A percentile compares a stretch with the other conserved stretches of the same genome.
Conservation (phyloP, 2,797 vertebrate genomes). For the Hippopotamyrus pictus region DNA sequence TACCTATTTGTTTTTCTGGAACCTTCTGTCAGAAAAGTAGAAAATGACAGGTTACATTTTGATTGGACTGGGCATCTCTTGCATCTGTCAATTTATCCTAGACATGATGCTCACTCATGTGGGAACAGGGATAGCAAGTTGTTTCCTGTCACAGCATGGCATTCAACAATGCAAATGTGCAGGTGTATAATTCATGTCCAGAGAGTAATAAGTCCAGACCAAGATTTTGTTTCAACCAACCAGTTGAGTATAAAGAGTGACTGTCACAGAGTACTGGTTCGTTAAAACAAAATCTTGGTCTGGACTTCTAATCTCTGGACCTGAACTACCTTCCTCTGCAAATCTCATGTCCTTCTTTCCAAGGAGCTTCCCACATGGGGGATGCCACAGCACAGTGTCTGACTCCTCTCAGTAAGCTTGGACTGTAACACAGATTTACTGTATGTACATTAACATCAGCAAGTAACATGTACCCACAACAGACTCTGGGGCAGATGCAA, state of each 20-base stretch:
- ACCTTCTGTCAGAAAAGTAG: neutral
- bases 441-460: neutral
- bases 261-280: neutral
- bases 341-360: neutral
- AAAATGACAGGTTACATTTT: neutral
- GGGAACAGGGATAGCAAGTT: neutral
- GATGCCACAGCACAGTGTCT: neutral
- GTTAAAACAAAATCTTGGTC: neutral
- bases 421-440: neutral
- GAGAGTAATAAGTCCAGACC: neutral
- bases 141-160: neutral
- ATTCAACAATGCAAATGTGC: neutral
- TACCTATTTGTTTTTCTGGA: neutral
- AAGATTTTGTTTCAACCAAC: neutral
- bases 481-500: neutral
- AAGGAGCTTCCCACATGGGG: neutral
- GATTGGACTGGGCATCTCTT: neutral
- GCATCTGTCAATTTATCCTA: neutral
- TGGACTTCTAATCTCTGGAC: neutral
- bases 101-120: neutral
- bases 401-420: neutral
- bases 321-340: neutral
- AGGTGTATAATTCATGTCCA: neutral
- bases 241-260: neutral
- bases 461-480: neutral